Evolutionary conservation across 2,113 vertebrate genomes (phyloP).

Genomic region (Pterocles orientalis): DNA sequence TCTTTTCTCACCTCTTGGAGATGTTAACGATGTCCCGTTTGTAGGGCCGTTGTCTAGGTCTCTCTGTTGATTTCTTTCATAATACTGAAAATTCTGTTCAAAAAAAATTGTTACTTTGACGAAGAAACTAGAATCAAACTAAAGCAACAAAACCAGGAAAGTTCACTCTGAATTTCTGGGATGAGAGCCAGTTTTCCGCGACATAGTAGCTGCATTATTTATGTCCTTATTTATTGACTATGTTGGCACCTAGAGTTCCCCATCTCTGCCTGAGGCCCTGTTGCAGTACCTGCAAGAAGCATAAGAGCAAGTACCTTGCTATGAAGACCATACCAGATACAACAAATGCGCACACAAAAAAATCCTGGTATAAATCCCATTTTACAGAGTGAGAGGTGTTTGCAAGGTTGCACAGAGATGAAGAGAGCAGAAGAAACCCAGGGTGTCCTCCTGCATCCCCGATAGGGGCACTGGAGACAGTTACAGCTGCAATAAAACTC

Average conservation of each 20-base stretch:
- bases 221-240: conserved; percentile 60
- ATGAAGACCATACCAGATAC: neutral
- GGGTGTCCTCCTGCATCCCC: neutral
- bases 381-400: neutral
- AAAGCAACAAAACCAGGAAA: conserved; percentile 29
- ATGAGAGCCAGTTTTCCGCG: conserved; percentile 42
- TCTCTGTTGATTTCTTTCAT: neutral
- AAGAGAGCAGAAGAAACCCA: neutral
- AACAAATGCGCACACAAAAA: neutral
- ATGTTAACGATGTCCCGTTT: neutral
- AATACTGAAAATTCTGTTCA: neutral
- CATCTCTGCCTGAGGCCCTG: neutral
- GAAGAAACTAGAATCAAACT: conserved; percentile 4
- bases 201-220: conserved; percentile 47
- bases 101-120: neutral
- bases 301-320: neutral
- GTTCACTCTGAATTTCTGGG: conserved; percentile 48
- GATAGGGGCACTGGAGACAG: neutral
- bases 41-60: neutral
- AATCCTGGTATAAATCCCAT: neutral
- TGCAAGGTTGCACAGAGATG: neutral
- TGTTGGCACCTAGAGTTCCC: conserved; percentile 42
- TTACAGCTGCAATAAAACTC: neutral
- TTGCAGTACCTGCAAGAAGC: neutral
- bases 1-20: neutral